Percentiles rank a stretch among this genome's conserved stretches.
These are phyloP conservation scores for Mythimna lalbum DNA, from an alignment of 2,888 invertebrate species.

Conservation along the genomic window DNA sequence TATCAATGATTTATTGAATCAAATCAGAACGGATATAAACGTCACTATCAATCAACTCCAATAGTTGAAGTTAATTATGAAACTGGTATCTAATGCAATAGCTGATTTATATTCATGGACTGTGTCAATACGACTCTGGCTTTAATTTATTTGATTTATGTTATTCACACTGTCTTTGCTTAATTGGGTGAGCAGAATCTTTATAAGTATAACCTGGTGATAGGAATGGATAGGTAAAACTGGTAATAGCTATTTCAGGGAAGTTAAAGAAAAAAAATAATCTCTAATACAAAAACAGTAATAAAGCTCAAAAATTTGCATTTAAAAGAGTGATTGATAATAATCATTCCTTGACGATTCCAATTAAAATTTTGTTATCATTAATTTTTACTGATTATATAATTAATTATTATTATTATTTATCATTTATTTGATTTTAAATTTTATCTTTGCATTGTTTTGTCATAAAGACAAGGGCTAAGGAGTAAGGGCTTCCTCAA, in stretches of 20 bases:
- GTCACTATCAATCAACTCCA: slow-evolving; percentile 72
- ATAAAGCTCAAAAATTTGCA: not conserved
- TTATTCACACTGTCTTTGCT: slow-evolving; percentile 56
- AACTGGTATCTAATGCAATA: slow-evolving; percentile 59
- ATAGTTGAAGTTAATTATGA: slow-evolving; percentile 64
- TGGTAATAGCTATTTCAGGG: not conserved
- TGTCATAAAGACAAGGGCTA: too few species aligned
- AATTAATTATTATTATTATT: too few species aligned
- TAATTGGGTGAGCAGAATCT: slow-evolving; percentile 53
- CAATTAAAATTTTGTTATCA: too few species aligned
- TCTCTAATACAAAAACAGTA: not conserved
- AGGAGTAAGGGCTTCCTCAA: too few species aligned
- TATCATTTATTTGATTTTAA: too few species aligned
- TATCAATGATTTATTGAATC: slow-evolving; percentile 75
- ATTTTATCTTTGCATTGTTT: too few species aligned
- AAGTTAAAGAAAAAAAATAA: not conserved
- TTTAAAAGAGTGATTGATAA: not conserved
- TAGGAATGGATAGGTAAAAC: not conserved
- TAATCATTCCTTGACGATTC: too few species aligned
- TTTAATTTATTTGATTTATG: slow-evolving; percentile 61
- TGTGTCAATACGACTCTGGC: slow-evolving; percentile 56
- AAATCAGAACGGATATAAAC: slow-evolving; percentile 76
- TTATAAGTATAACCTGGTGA: slow-evolving; percentile 15
- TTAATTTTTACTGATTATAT: too few species aligned
- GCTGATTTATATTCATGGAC: slow-evolving; percentile 64